These are phyloP conservation scores for Lemur catta DNA, from an alignment of 2,797 vertebrate species.

Conservation along the genomic window DNA sequence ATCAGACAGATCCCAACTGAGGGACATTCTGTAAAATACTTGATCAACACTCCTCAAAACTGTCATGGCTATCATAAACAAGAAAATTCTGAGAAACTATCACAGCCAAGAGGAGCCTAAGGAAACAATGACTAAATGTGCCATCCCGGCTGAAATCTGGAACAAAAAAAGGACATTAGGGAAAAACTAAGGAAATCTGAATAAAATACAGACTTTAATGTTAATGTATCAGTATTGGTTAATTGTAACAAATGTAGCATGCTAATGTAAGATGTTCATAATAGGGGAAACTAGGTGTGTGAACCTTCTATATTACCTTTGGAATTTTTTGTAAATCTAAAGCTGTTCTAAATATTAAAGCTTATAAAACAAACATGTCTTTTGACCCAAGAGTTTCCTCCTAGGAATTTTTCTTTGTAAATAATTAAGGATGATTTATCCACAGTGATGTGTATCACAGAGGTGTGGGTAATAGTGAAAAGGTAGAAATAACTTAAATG, in stretches of 20 bases:
- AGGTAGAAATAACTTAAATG: background rate
- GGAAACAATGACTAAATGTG: background rate
- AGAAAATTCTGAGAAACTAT: background rate
- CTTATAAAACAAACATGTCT: background rate
- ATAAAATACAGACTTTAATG: background rate
- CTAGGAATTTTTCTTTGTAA: slow-evolving; percentile 26
- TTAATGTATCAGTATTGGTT: background rate
- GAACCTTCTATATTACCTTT: background rate
- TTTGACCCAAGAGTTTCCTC: slow-evolving; percentile 24
- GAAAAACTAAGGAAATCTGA: background rate
- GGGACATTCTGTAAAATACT: background rate
- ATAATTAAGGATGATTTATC: slow-evolving; percentile 32
- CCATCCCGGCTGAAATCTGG: background rate
- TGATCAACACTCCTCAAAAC: background rate
- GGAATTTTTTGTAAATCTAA: slow-evolving; percentile 27
- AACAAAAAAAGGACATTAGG: background rate
- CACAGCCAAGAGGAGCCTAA: background rate
- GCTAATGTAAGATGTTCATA: background rate
- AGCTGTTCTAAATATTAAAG: slow-evolving; percentile 16
- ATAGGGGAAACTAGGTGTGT: background rate
- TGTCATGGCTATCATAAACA: background rate
- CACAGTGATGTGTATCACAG: background rate
- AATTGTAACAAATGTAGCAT: background rate
- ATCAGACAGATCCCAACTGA: background rate
- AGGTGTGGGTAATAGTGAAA: background rate